phyloP scores from a whole-genome alignment of 2,113 vertebrate species.

The pig (Sus scrofa) region T2T-Sscrofa CM000816.6:80943501-80944000 shows the following conservation, averaged over 20 bases:
- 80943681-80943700: background rate
- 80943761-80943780: background rate
- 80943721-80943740: background rate
- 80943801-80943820: background rate
- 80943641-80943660: constrained; percentile 7
- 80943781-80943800: background rate
- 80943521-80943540: background rate
- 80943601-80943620: background rate
- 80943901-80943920: background rate
- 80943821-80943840: background rate
- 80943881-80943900: background rate
- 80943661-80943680: constrained; percentile 32
- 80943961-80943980: constrained; percentile 94
- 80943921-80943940: constrained; percentile 88
- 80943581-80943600: background rate
- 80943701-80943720: background rate
- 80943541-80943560: constrained; percentile 24
- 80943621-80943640: background rate
- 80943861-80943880: background rate
- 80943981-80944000: constrained; percentile 96
- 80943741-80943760: background rate
- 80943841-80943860: background rate
- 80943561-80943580: background rate
- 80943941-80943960: constrained; percentile 97
- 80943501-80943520: background rate